These are phyloP conservation scores for Lottia gigantea DNA, from an alignment of 2,888 invertebrate species.

Conservation along the genomic window DNA sequence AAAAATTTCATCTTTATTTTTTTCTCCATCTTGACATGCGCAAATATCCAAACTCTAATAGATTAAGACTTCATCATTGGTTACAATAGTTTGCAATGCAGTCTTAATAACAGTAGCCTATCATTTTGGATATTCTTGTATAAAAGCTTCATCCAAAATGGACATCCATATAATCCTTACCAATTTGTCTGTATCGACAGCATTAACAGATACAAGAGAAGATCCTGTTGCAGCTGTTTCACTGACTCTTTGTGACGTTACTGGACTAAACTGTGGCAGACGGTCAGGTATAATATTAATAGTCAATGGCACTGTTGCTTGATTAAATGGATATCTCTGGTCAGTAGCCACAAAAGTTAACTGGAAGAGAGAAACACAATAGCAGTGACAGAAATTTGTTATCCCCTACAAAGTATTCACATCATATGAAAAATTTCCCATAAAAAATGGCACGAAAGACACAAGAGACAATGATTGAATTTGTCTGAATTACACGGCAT, in stretches of 20 bases:
- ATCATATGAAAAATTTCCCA: too few relatives aligned
- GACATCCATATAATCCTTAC: neutral
- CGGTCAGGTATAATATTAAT: neutral
- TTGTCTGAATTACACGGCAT: too few relatives aligned
- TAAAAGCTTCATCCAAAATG: too few relatives aligned
- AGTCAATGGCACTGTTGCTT: neutral
- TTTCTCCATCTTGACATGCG: neutral
- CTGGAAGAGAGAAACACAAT: neutral
- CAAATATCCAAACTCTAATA: neutral
- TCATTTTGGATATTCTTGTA: too few relatives aligned
- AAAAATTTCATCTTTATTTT: neutral
- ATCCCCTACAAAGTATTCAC: neutral
- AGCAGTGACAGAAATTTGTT: neutral
- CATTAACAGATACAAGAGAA: conserved; percentile 24
- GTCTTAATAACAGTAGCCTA: too few relatives aligned
- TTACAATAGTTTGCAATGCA: neutral
- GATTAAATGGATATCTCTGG: conserved; percentile 1
- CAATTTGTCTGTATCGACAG: conserved; percentile 31
- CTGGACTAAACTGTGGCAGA: neutral
- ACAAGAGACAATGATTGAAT: too few relatives aligned
- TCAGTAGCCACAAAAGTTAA: neutral
- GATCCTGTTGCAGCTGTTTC: neutral
- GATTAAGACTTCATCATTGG: neutral
- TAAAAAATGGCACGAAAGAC: too few relatives aligned
- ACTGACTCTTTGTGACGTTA: neutral